Percentiles rank a stretch among this genome's conserved stretches.
Evolutionary conservation across 2,888 invertebrate species (phyloP).

Genomic region (Criorhina ranunculi): DNA sequence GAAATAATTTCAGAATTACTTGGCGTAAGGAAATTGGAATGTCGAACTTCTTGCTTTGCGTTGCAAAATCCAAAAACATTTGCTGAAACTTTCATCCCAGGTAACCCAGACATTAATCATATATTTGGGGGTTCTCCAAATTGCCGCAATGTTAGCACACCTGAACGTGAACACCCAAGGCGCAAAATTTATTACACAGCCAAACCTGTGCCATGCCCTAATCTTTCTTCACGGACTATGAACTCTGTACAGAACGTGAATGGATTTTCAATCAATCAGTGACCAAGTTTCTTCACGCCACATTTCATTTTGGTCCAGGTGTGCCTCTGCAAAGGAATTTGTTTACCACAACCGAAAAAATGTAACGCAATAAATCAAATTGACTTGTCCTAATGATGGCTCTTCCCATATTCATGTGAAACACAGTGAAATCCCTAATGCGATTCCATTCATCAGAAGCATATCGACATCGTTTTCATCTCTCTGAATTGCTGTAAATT

Average conservation of each 20-base stretch:
- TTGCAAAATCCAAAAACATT: not conserved
- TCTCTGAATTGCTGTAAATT: slow-evolving; percentile 63
- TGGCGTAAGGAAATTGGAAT: not conserved
- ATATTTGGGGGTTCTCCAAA: not conserved
- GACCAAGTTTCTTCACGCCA: slow-evolving; percentile 11
- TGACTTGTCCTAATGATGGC: slow-evolving; percentile 34
- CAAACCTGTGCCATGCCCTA: not conserved
- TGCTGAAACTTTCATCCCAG: slow-evolving; percentile 16
- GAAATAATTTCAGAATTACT: slow-evolving; percentile 14
- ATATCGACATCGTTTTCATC: slow-evolving; percentile 63
- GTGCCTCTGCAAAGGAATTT: slow-evolving; percentile 12
- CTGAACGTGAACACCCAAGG: not conserved
- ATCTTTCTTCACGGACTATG: slow-evolving; percentile 27
- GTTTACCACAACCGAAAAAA: slow-evolving; percentile 7
- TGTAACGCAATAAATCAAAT: slow-evolving; percentile 61
- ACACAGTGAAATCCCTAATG: slow-evolving; percentile 35
- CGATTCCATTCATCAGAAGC: slow-evolving; percentile 59
- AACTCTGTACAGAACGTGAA: slow-evolving; percentile 17
- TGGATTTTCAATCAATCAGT: slow-evolving; percentile 59
- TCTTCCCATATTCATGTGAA: not conserved
- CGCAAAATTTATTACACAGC: slow-evolving; percentile 12
- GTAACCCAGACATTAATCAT: slow-evolving; percentile 50
- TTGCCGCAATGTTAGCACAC: not conserved
- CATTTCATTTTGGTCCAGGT: slow-evolving; percentile 39
- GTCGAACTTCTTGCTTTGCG: not conserved